Conservation (phyloP, 2,888 invertebrate genomes). For the Terebella lapidaria region DNA sequence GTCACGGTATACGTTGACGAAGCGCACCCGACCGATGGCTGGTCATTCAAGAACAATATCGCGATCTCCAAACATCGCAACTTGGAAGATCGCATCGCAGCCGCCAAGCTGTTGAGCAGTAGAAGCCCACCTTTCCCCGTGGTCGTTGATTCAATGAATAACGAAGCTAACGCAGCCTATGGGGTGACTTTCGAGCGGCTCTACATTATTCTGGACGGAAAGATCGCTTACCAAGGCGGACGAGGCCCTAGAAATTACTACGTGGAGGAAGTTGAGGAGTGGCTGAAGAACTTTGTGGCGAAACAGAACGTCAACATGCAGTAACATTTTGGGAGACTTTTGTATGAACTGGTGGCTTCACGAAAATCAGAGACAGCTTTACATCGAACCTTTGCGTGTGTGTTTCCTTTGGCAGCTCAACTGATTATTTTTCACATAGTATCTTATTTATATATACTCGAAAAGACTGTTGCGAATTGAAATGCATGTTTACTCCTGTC, state of each 20-base stretch:
- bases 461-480: too few species aligned
- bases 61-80: slow-evolving; percentile 28
- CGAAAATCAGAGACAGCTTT: too few species aligned
- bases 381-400: too few species aligned
- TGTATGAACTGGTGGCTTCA: too few species aligned
- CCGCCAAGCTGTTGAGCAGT: slow-evolving; percentile 27
- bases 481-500: too few species aligned
- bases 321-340: too few species aligned
- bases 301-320: not conserved
- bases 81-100: slow-evolving; percentile 29
- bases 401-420: too few species aligned
- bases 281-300: slow-evolving; percentile 25
- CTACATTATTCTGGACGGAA: slow-evolving; percentile 31
- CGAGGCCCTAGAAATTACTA: slow-evolving; percentile 33
- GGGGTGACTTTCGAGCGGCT: slow-evolving; percentile 38
- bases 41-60: slow-evolving; percentile 34
- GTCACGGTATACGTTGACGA: slow-evolving; percentile 42
- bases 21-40: slow-evolving; percentile 40
- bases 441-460: too few species aligned
- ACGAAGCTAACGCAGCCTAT: slow-evolving; percentile 32
- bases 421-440: too few species aligned
- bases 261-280: slow-evolving; percentile 31
- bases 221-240: slow-evolving; percentile 32
- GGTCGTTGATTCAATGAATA: slow-evolving; percentile 33
- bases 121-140: slow-evolving; percentile 23